phyloP scores from a whole-genome alignment of 2,797 vertebrate genomes.

The Podargus strigoides region DNA sequence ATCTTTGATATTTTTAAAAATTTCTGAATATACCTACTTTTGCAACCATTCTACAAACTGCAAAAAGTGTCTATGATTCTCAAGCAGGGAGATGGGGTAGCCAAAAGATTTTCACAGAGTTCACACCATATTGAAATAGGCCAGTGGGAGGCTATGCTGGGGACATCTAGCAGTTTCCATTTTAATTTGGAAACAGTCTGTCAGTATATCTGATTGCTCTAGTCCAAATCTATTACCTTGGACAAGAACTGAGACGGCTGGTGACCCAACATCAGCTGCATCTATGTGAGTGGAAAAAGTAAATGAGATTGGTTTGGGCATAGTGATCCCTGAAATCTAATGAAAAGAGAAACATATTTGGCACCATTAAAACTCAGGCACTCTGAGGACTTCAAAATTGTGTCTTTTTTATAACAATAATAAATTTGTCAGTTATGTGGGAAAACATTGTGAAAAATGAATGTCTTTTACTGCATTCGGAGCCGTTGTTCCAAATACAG shows the following conservation, averaged over 20 bases:
- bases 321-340: conserved; percentile 19
- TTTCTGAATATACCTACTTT: not conserved
- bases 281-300: not conserved
- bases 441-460: conserved; percentile 60
- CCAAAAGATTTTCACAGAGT: not conserved
- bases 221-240: not conserved
- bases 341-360: conserved; percentile 32
- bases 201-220: not conserved
- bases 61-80: not conserved
- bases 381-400: conserved; percentile 37
- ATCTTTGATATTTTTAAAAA: not conserved
- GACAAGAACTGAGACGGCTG: not conserved
- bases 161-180: not conserved
- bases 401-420: conserved; percentile 58
- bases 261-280: not conserved
- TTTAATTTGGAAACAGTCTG: not conserved
- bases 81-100: not conserved
- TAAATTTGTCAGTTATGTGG: conserved; percentile 64
- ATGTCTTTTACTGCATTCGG: conserved; percentile 46
- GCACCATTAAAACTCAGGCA: conserved; percentile 4
- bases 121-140: not conserved
- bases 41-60: not conserved
- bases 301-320: not conserved
- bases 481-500: conserved; percentile 44
- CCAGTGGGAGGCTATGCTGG: not conserved